Base-by-base conservation (phyloP, 2,113 vertebrate genomes). In the Corythaixoides concolor region DNA sequence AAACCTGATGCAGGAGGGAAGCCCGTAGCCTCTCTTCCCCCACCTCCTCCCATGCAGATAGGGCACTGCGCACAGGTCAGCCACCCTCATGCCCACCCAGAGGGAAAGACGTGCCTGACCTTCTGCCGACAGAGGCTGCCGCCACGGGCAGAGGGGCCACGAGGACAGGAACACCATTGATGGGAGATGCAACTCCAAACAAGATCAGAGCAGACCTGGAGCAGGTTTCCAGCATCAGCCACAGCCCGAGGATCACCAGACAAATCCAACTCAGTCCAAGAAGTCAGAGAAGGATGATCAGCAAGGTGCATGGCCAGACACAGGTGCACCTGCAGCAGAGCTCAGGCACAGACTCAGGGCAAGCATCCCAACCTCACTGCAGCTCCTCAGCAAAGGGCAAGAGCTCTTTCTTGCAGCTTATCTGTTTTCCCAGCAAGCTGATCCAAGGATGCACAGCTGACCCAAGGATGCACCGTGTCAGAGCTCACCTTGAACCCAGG, bases 41-140 rank as follows among this genome's bases (percentile, higher is more conserved):
- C n/a, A 24, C 26, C 79, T 33, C 49, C 30, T 64, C 28, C 72
- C 63, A 20, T 0, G 2, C 33, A 35, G 30, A 45, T 30, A 30
- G 43, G 58, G 10, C 26, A 6, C 35, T 16, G 58, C 41, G 20
- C 8, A 1, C 67, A 9, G 22, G 27, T 63, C 56, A 30, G 26
- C 35, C 58, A 3, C 43, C 45, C 27, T 12, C 43, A 3, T 2
- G 1, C 39, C 49, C n/a, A 11, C 78, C 55, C 53, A 8, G 1
- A 1, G 37, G 55, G 20, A 16, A 56, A 47, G 56, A 33, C 1
- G 9, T 8, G 21, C 49, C 47, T 1, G 0, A 15, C 20, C 16
- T 26, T 32, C 69, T 30, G 45, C 55, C 22, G 16, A 5, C 28
- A 47, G 18, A 22, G 14, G 33, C 55, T 27, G 19, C 13, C n/a